Evolutionary conservation across 2,797 vertebrate genomes (phyloP).

Genomic region (Amphiprion clarkii): DNA sequence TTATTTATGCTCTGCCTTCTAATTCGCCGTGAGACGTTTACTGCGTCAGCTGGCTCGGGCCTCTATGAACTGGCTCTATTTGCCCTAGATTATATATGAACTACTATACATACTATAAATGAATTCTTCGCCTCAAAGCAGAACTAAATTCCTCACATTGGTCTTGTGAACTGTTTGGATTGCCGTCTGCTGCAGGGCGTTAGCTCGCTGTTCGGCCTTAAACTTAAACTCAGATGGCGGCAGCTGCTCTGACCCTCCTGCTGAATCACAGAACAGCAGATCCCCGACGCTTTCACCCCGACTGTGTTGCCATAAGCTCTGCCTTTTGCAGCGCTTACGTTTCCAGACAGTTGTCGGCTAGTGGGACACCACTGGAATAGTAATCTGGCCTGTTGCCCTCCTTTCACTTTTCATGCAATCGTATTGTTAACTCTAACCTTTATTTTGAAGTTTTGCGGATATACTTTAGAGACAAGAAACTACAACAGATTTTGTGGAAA

Average conservation of each 20-base stretch:
- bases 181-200: conserved; percentile 19
- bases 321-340: conserved; percentile 30
- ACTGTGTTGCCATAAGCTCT: conserved; percentile 37
- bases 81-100: not conserved
- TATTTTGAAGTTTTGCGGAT: not conserved
- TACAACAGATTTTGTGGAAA: no score
- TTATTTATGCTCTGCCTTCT: conserved; percentile 17
- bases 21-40: not conserved
- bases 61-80: conserved; percentile 2
- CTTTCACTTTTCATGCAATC: not conserved
- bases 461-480: not conserved
- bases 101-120: not conserved
- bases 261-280: conserved; percentile 2
- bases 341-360: conserved; percentile 43
- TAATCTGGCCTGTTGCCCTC: not conserved
- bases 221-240: not conserved
- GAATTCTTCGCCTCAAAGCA: conserved; percentile 5
- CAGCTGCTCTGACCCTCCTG: not conserved
- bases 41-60: not conserved
- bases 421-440: not conserved
- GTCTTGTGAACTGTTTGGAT: not conserved
- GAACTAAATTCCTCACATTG: not conserved
- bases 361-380: conserved; percentile 23
- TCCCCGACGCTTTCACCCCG: not conserved
- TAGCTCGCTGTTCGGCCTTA: not conserved